phyloP scores from a whole-genome alignment of 1,140 invertebrate species.

The Platorchestia sp. region DNA sequence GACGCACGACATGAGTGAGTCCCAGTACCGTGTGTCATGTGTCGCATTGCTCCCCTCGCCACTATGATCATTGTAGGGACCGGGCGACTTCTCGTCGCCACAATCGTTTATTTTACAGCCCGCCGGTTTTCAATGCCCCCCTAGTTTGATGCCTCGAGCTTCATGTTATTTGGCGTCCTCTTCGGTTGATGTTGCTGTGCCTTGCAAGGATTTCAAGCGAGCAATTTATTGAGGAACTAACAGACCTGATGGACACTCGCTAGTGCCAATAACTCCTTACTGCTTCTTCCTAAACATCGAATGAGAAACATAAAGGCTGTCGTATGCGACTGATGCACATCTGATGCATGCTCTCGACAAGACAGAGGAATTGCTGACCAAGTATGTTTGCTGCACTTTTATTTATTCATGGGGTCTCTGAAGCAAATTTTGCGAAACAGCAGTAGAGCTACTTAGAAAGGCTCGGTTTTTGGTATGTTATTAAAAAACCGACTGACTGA shows the following conservation, averaged over 20 bases:
- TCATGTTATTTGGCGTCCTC: neutral
- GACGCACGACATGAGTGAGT: neutral
- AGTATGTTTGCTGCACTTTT: neutral
- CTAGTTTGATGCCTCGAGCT: neutral
- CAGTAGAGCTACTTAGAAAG: too few relatives aligned
- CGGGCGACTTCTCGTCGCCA: neutral
- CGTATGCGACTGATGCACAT: conserved; percentile 1
- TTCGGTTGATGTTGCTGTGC: conserved; percentile 3
- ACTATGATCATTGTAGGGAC: neutral
- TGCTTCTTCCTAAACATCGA: conserved; percentile 7
- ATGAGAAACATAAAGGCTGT: neutral
- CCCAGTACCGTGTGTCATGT: neutral
- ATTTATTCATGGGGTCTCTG: neutral
- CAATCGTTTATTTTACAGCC: conserved; percentile 8
- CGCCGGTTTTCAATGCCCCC: neutral
- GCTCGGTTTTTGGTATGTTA: too few relatives aligned
- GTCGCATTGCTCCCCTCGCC: neutral
- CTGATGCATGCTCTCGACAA: neutral
- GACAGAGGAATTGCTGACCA: neutral
- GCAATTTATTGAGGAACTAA: conserved; percentile 49
- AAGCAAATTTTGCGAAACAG: neutral
- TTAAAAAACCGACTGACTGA: too few relatives aligned
- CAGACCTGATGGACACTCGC: conserved; percentile 25
- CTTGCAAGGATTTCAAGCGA: conserved; percentile 30
- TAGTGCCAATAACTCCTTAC: conserved; percentile 36